Percentiles rank a stretch among this genome's conserved stretches.
Evolutionary conservation across 2,113 vertebrate species (phyloP).

Genomic region (Rhinopithecus roxellana): DNA sequence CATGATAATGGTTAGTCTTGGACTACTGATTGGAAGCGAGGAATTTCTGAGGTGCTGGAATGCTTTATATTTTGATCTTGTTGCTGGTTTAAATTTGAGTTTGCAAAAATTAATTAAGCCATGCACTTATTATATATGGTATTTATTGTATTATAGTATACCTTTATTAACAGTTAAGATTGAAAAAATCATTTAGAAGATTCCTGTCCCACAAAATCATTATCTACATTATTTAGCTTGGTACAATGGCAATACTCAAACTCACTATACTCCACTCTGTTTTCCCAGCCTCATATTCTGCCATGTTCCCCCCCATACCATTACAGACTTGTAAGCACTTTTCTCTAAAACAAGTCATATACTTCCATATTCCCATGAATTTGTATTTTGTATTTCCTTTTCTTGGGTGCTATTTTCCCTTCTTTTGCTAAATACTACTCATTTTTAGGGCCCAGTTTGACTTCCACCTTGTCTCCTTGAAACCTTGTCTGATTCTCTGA

Average conservation of each 20-base stretch:
- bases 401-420: background rate
- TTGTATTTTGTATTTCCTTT: background rate
- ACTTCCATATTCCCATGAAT: background rate
- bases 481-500: background rate
- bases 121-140: background rate
- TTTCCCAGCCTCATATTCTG: background rate
- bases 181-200: background rate
- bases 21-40: background rate
- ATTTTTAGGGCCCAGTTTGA: background rate
- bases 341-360: background rate
- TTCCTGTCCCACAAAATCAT: background rate
- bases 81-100: background rate
- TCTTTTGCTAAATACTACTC: background rate
- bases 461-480: background rate
- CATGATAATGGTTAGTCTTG: no score
- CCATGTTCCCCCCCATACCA: background rate
- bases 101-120: background rate
- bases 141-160: background rate
- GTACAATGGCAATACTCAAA: background rate
- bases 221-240: background rate
- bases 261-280: background rate
- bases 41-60: background rate
- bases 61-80: background rate
- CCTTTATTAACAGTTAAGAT: background rate
- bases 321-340: background rate